These are phyloP conservation scores for Acanthosepion lycidas DNA, from an alignment of 2,888 invertebrate species.

Conservation along the genomic window DNA sequence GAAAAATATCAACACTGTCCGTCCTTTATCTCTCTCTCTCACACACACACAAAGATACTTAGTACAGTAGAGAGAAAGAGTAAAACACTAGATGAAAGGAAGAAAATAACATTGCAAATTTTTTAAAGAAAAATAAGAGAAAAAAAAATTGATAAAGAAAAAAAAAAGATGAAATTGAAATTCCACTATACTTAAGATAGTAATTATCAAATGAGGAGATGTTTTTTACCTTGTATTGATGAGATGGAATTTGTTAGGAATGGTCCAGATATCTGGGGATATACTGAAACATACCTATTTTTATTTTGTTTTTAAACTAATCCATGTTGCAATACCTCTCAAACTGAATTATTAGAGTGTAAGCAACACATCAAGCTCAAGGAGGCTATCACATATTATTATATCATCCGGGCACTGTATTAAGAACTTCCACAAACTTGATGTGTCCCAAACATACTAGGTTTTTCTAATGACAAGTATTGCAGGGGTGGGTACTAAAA, in stretches of 20 bases:
- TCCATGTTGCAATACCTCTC: neutral
- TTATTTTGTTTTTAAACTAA: neutral
- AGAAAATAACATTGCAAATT: neutral
- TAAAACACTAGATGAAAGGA: neutral
- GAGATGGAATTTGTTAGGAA: neutral
- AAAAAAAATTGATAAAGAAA: neutral
- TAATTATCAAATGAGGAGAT: neutral
- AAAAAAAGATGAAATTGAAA: neutral
- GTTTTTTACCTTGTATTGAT: slow-evolving; percentile 5
- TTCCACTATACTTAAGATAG: neutral
- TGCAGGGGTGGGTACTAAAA: neutral
- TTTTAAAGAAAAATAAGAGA: neutral
- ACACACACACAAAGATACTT: neutral
- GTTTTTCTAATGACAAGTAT: neutral
- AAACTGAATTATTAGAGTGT: neutral
- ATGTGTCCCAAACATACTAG: slow-evolving; percentile 39
- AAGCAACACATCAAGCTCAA: slow-evolving; percentile 42
- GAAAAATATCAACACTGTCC: neutral
- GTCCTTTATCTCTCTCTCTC: neutral
- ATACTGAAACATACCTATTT: neutral
- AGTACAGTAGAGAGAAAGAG: neutral
- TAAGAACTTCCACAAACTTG: slow-evolving; percentile 43
- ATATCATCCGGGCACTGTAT: slow-evolving; percentile 47
- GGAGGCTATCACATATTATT: slow-evolving; percentile 47
- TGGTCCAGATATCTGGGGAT: slow-evolving; percentile 2